Conservation (phyloP, 2,797 vertebrate genomes). For the Ispidina picta region DNA sequence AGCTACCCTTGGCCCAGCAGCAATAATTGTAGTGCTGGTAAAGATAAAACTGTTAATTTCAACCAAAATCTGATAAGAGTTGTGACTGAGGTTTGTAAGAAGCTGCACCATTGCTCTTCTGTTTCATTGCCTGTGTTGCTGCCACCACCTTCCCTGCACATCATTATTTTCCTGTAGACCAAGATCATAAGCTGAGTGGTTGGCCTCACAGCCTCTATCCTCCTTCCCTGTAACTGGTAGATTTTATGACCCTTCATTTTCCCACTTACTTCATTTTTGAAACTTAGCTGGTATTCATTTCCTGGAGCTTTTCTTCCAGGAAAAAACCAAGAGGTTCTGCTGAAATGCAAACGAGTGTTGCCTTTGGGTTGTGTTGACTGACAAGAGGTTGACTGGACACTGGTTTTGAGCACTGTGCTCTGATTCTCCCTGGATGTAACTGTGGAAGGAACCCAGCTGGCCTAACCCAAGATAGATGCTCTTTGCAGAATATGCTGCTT, state of each 20-base stretch:
- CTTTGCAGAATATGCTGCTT: background rate
- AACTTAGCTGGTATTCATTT: background rate
- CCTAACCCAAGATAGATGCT: background rate
- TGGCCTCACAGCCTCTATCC: background rate
- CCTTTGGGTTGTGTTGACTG: background rate
- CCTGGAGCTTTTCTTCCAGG: background rate
- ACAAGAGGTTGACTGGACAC: accelerated
- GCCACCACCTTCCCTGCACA: background rate
- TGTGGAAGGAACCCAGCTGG: background rate
- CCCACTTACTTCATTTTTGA: background rate
- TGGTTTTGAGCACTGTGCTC: background rate
- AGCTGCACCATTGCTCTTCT: background rate
- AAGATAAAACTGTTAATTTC: background rate
- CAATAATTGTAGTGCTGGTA: background rate
- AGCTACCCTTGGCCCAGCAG: background rate
- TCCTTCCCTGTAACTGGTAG: background rate
- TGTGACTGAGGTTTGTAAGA: background rate
- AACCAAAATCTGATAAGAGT: background rate
- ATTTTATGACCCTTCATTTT: background rate
- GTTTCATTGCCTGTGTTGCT: background rate
- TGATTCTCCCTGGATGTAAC: background rate
- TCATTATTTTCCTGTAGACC: background rate
- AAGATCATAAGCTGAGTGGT: background rate
- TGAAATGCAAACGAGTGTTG: background rate
- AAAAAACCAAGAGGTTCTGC: background rate